Base-by-base conservation (phyloP, 2,797 vertebrate genomes). In the Fistularia tabacaria region DNA sequence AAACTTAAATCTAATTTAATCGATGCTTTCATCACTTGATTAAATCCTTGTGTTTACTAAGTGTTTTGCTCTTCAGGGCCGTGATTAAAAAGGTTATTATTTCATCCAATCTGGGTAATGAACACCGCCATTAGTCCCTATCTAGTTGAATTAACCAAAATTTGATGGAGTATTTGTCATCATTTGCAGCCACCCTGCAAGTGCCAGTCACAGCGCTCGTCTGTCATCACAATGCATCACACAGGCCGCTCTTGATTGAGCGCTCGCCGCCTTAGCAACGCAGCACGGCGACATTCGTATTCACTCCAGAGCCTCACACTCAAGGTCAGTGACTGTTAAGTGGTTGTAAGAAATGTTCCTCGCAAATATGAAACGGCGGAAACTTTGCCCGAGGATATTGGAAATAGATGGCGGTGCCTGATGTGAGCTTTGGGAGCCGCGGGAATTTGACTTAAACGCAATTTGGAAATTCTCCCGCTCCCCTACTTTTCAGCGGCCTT, bases 261-360 rank as follows among this genome's bases (percentile, higher is more conserved):
- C 25, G 36, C n/a, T 57, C 8, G 9, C 49, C 53, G 62, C 74
- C 73, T 81, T 66, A 74, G 64, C 44, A 62, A 69, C 75, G 62
- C 69, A 64, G 62, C 59, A 55, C 62, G 38, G 51, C 37, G 44
- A 46, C 58, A 61, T 60, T 71, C 62, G 52, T 25, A 25, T 25
- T 25, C 25, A 25, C 25, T 25, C 50, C 0, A 10, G 10, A 48
- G 57, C 59, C 48, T 69, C 59, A 15, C 46, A 36, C 44, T 68
- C 82, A 82, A 85, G 77, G 83, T 85, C 82, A 64, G 54, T 13
- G 71, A 80, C 74, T 85, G 38, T 70, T 74, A 80, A 83, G 56
- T 72, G 67, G 52, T 53, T 57, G 41, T 76, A 73, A 80, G 71
- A 83, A 55, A 63, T 60, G 65, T 64, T 71, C 60, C 51, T 61